Evolutionary conservation across 2,888 invertebrate species (phyloP), one percentile per base, ranked within the genome.

Genomic region (Sinotaia quadrata): DNA sequence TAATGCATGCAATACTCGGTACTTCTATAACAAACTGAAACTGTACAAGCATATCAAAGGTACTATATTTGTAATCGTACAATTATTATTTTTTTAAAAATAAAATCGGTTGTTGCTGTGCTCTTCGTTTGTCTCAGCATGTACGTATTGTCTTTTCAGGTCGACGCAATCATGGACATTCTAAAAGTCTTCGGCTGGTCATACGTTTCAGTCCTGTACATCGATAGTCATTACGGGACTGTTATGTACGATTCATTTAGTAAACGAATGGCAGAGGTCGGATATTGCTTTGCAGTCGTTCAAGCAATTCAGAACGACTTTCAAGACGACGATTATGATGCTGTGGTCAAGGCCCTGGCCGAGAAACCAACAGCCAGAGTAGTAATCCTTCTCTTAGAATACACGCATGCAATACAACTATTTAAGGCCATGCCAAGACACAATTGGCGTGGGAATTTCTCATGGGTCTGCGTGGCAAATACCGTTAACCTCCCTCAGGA

Each of bases 121-220:
- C n/a, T n/a, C n/a, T n/a, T n/a, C n/a, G n/a, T n/a, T n/a, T n/a
- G n/a, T n/a, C n/a, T n/a, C n/a, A n/a, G n/a, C n/a, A n/a, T n/a
- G n/a, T n/a, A n/a, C n/a, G n/a, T n/a, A n/a, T n/a, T n/a, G n/a
- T n/a, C n/a, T n/a, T n/a, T n/a, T n/a, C n/a, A n/a, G n/a, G n/a
- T n/a, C n/a, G n/a, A n/a, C n/a, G 76, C 70, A 4, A 75, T 80
- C 3, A 66, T 75, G 10, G 71, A 74, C 49, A 61, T 80, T 18
- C 44, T 79, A 57, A 10, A 54, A 27, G 36, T 52, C 27, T 76
- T 75, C 59, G 59, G 69, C 24, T 80, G 78, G 78, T 67, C 73
- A 8, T 80, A 76, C 62, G 66, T 79, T 4, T 78, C 77, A 0
- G 67, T 80, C 0, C 21, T 80, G 12, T 76, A 74, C 70, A 52